These are phyloP conservation scores for Anguilla japonica DNA, from an alignment of 2,113 vertebrate genomes.

Conservation along the genomic window DNA sequence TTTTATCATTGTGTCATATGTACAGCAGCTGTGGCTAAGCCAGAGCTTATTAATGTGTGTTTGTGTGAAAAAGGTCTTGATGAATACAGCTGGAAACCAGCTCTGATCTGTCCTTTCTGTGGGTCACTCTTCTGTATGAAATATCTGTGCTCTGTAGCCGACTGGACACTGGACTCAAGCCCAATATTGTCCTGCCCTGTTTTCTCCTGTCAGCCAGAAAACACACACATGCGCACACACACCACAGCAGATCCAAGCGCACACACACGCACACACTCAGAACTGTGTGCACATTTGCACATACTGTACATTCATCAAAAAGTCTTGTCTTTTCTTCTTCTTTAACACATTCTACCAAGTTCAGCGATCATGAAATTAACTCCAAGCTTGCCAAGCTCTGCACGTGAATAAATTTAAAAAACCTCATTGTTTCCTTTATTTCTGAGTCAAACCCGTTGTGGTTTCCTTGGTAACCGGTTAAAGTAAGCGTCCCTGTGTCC, in stretches of 20 bases:
- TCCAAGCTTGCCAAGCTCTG: too few relatives aligned
- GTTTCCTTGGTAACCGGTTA: neutral
- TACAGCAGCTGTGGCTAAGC: neutral
- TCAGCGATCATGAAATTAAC: neutral
- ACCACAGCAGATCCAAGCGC: too few relatives aligned
- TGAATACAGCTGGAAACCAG: neutral
- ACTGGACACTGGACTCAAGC: too few relatives aligned
- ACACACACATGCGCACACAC: too few relatives aligned
- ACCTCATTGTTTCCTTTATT: too few relatives aligned
- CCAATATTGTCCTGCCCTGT: too few relatives aligned
- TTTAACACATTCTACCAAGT: neutral
- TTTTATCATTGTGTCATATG: neutral
- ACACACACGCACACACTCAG: neutral
- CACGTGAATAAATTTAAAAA: neutral
- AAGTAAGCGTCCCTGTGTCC: neutral
- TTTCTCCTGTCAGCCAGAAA: too few relatives aligned
- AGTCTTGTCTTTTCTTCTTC: too few relatives aligned
- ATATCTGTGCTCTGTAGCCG: neutral
- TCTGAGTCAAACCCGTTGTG: too few relatives aligned
- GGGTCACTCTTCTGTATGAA: neutral
- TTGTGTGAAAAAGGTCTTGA: neutral
- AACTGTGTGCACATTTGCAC: too few relatives aligned
- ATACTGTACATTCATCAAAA: too few relatives aligned
- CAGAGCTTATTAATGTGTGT: neutral
- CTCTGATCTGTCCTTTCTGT: neutral